phyloP scores from a whole-genome alignment of 2,888 invertebrate genomes.

The Adelphocoris suturalis region DNA sequence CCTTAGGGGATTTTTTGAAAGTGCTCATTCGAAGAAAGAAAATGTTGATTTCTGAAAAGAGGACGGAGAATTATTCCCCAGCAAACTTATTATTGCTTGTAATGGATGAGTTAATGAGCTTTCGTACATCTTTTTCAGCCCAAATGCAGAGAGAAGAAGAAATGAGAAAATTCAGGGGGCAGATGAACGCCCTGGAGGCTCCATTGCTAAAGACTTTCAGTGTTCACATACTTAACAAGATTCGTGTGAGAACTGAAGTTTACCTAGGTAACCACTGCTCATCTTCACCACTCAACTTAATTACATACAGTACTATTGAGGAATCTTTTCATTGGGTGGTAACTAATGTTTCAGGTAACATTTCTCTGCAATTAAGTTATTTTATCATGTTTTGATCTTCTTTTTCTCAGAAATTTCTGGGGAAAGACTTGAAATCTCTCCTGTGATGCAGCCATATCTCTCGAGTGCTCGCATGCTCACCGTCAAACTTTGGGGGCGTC shows the following conservation, averaged over 20 bases:
- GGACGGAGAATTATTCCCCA: too few relatives aligned
- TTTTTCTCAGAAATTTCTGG: slow-evolving; percentile 85
- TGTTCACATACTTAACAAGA: slow-evolving; percentile 88
- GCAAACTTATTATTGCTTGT: too few relatives aligned
- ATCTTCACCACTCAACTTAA: too few relatives aligned
- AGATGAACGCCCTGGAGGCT: slow-evolving; percentile 90
- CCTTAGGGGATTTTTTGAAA: too few relatives aligned
- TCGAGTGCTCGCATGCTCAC: slow-evolving; percentile 64
- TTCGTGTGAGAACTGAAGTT: slow-evolving; percentile 90
- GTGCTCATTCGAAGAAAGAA: too few relatives aligned
- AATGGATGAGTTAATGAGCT: too few relatives aligned
- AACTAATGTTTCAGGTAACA: too few relatives aligned
- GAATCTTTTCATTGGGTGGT: too few relatives aligned
- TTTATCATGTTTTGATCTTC: too few relatives aligned
- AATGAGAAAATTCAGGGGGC: slow-evolving; percentile 85
- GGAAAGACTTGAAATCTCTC: slow-evolving; percentile 95
- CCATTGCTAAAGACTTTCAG: slow-evolving; percentile 91
- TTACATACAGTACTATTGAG: too few relatives aligned
- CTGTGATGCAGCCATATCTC: slow-evolving; percentile 80
- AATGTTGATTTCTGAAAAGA: too few relatives aligned
- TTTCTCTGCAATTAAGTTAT: too few relatives aligned
- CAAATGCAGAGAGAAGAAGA: slow-evolving; percentile 79
- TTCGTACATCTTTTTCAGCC: slow-evolving; percentile 67
- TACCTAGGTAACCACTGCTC: slow-evolving; percentile 82
- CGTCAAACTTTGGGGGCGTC: slow-evolving; percentile 81